Percentiles rank a stretch among this genome's conserved stretches.
These are phyloP conservation scores for Drosophila bocki DNA, from an alignment of 1,140 invertebrate species.

Conservation along the genomic window DNA sequence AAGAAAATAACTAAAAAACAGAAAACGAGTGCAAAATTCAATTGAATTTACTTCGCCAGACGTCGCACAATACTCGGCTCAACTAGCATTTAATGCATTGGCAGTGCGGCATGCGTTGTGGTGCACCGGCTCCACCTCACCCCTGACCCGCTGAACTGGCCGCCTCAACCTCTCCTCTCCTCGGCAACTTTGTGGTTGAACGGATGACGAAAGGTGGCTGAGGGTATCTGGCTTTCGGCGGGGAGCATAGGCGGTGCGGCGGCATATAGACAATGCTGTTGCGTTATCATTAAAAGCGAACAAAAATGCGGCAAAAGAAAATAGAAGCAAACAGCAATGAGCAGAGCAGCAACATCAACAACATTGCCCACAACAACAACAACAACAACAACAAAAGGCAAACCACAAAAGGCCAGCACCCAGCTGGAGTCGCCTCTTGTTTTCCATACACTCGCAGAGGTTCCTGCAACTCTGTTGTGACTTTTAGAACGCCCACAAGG, in stretches of 20 bases:
- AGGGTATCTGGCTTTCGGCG: constrained; percentile 26
- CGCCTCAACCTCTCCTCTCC: background rate
- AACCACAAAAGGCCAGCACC: constrained; percentile 76
- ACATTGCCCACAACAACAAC: constrained; percentile 31
- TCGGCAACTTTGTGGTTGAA: constrained; percentile 30
- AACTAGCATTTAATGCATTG: constrained; percentile 72
- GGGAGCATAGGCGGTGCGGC: background rate
- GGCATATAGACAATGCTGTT: constrained; percentile 64
- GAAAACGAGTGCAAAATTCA: constrained; percentile 77
- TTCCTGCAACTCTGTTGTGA: constrained; percentile 16
- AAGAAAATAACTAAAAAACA: constrained; percentile 40
- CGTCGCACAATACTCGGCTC: constrained; percentile 38
- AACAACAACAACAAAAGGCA: constrained; percentile 60
- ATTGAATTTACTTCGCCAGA: constrained; percentile 81
- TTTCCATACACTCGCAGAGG: constrained; percentile 29
- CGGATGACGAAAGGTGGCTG: constrained; percentile 52
- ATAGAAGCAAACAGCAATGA: constrained; percentile 58
- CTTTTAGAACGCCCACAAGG: constrained; percentile 5
- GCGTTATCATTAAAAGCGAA: constrained; percentile 78
- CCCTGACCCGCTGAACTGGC: constrained; percentile 23
- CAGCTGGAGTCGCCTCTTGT: constrained; percentile 64
- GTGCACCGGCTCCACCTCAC: background rate
- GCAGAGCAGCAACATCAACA: constrained; percentile 23
- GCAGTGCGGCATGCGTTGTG: constrained; percentile 52
- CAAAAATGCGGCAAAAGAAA: constrained; percentile 78